Evolutionary conservation across 2,888 invertebrate species (phyloP).

Genomic region (Drosophila mulleri): DNA sequence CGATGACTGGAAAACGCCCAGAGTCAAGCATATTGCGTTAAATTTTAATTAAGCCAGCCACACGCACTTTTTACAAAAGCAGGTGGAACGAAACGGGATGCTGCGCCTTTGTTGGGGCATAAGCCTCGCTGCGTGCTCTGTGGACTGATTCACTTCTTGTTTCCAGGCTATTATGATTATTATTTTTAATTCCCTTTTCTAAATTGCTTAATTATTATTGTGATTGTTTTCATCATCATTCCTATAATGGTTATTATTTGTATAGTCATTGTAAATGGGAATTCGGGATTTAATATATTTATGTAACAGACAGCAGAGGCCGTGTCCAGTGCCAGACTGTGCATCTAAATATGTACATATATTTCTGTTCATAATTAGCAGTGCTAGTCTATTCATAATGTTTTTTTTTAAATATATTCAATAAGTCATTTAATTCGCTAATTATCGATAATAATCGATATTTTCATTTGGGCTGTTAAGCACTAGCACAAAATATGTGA

Average conservation of each 20-base stretch:
- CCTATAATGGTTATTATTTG: neutral
- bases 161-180: slow-evolving; percentile 4
- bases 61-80: slow-evolving; percentile 52
- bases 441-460: too few relatives aligned
- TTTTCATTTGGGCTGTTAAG: too few relatives aligned
- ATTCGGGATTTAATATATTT: neutral
- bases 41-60: slow-evolving; percentile 68
- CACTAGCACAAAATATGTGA: too few relatives aligned
- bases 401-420: too few relatives aligned
- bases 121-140: slow-evolving; percentile 17
- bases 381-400: too few relatives aligned
- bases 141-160: slow-evolving; percentile 6
- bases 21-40: slow-evolving; percentile 66
- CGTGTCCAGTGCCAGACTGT: too few relatives aligned
- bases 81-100: slow-evolving; percentile 6
- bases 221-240: neutral
- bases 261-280: neutral
- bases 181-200: neutral
- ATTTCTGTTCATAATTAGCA: too few relatives aligned
- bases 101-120: slow-evolving; percentile 7
- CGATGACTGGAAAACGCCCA: slow-evolving; percentile 34
- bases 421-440: too few relatives aligned
- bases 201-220: slow-evolving; percentile 8
- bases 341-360: too few relatives aligned
- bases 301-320: too few relatives aligned